A percentile compares a stretch with the other conserved stretches of the same genome.
Evolutionary conservation across 2,113 vertebrate genomes (phyloP).

Genomic region (Plecturocebus donacophilus): DNA sequence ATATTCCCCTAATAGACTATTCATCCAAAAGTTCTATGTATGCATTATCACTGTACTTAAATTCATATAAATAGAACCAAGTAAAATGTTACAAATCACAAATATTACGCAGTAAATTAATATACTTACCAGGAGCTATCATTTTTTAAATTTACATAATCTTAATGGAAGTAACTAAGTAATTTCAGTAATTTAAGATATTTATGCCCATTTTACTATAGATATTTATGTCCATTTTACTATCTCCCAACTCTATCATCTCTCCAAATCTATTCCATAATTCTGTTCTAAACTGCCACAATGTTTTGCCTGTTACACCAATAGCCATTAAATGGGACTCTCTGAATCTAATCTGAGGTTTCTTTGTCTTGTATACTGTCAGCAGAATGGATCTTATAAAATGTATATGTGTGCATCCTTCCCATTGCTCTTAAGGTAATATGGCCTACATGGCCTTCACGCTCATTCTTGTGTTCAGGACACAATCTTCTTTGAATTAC

Average conservation of each 20-base stretch:
- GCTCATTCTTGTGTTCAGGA: not conserved
- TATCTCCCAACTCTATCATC: not conserved
- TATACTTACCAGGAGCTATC: not conserved
- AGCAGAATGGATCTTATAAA: conserved; percentile 15
- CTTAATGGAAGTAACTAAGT: not conserved
- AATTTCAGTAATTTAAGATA: conserved; percentile 37
- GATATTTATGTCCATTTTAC: not conserved
- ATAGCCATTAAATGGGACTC: not conserved
- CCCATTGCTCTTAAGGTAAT: not conserved
- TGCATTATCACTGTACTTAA: not conserved
- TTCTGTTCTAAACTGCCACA: not conserved
- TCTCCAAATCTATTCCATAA: not conserved
- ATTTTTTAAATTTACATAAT: conserved; percentile 17
- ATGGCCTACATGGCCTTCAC: not conserved
- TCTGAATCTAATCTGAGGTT: not conserved
- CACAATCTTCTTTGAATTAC: not conserved
- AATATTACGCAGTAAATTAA: not conserved
- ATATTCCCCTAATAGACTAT: not conserved
- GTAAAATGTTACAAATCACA: conserved; percentile 47
- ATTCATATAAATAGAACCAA: conserved; percentile 34
- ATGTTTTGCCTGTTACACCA: not conserved
- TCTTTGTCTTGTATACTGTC: not conserved
- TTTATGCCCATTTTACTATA: not conserved
- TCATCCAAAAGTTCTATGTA: not conserved
- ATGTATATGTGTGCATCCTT: not conserved